Base-by-base conservation (phyloP, 1,140 invertebrate species). In the Drosophila sturtevanti region DNA sequence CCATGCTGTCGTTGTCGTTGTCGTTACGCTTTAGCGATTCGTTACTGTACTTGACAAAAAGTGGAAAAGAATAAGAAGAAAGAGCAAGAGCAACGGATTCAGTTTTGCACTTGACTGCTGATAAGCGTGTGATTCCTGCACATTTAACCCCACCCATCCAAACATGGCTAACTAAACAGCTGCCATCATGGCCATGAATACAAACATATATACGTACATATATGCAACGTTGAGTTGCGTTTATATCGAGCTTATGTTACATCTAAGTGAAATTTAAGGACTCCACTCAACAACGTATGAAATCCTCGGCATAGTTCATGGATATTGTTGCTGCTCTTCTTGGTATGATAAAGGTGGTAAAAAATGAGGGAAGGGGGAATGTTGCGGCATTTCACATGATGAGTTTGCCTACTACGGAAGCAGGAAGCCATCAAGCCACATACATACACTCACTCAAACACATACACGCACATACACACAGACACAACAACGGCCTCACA, bases 231-330 rank as follows among this genome's bases (percentile, higher is more conserved):
- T 80, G 79, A 70, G 60, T 84, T 89, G 85, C 84, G 84, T 85
- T 89, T 89, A 89, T 85, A 75, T 72, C 77, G 70, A 80, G 87
- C 82, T 89, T 89, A 77, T 89, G 84, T 89, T 89, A 89, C 84
- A 79, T 89, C 85, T 89, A 89, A 89, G 84, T 89, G 84, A 89
- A 89, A 89, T 89, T 89, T 89, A 89, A 89, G 84, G 79, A 89
- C 84, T 89, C 70, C 80, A 80, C 77, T 89, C 84, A 81, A 77
- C 79, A 77, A 54, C 80, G 58, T 65, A 70, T 67, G 51, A 89
- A 89, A 89, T 84, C 77, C 85, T 64, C 68, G 72, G 56, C 71
- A 86, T 82, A 87, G 79, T 85, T 89, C 70, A 69, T 72, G 68
- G 59, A 7, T 63, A 44, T 22, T 12, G 21, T n/a, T 41, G 34